Conservation (phyloP, 2,888 invertebrate genomes). For the Alloscopus bannaensis region DNA sequence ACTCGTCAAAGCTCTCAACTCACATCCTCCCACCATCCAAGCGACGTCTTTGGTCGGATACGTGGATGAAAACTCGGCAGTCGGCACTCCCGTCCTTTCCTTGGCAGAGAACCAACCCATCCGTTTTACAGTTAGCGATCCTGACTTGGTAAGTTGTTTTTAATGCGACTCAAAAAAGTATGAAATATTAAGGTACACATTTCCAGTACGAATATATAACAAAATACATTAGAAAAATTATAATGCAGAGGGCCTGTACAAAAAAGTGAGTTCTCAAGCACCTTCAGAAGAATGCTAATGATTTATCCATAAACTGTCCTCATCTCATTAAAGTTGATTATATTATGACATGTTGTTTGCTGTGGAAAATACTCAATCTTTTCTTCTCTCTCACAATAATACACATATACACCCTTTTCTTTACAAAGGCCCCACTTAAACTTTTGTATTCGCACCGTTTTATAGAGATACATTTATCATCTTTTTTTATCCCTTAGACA, state of each 20-base stretch:
- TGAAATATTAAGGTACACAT: not conserved
- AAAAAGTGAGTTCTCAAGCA: not conserved
- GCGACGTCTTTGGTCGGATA: slow-evolving; percentile 85
- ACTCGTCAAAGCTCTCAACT: slow-evolving; percentile 89
- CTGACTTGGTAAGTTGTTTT: slow-evolving; percentile 84
- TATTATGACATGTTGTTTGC: slow-evolving; percentile 23
- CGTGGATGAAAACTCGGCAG: slow-evolving; percentile 90
- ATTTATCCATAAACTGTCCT: slow-evolving; percentile 28
- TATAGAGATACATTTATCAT: too few relatives aligned
- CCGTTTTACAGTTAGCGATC: slow-evolving; percentile 85
- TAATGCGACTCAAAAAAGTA: not conserved
- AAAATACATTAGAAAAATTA: too few relatives aligned
- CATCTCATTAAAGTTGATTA: slow-evolving; percentile 23
- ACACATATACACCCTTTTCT: too few relatives aligned
- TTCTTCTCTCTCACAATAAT: too few relatives aligned
- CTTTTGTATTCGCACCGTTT: too few relatives aligned
- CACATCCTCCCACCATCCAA: slow-evolving; percentile 87
- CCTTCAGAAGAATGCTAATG: slow-evolving; percentile 1
- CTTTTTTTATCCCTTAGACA: too few relatives aligned
- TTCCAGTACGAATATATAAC: too few relatives aligned
- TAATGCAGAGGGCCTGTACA: not conserved
- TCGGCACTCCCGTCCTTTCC: slow-evolving; percentile 88
- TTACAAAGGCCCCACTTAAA: too few relatives aligned
- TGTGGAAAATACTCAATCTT: not conserved
- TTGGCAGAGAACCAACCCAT: slow-evolving; percentile 81